Conservation (phyloP, 1,140 invertebrate species). For the Sinonovacula constricta region DNA sequence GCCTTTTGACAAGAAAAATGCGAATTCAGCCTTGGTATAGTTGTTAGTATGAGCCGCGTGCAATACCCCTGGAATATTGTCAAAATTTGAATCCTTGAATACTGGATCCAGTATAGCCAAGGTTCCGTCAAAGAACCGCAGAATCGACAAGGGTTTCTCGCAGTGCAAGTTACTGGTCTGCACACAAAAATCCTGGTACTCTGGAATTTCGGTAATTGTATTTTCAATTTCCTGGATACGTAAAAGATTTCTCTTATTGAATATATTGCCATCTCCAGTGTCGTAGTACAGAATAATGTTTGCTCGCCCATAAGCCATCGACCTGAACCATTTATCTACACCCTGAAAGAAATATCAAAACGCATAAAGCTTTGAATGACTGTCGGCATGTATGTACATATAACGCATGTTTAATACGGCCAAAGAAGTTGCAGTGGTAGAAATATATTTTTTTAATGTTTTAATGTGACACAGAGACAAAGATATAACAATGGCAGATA, state of each 20-base stretch:
- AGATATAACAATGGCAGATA: too few relatives aligned
- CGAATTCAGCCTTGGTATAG: conserved; percentile 38
- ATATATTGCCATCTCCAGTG: conserved; percentile 46
- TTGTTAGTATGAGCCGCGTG: conserved; percentile 43
- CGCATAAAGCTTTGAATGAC: too few relatives aligned
- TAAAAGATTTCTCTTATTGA: conserved; percentile 46
- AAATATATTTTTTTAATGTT: too few relatives aligned
- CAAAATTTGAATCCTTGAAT: conserved; percentile 54
- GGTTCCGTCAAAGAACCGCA: conserved; percentile 60
- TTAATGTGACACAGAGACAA: too few relatives aligned
- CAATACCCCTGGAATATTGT: conserved; percentile 49
- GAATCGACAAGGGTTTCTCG: conserved; percentile 44
- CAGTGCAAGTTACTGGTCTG: conserved; percentile 26
- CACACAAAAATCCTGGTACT: conserved; percentile 50
- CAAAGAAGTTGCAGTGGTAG: too few relatives aligned
- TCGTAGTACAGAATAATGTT: conserved; percentile 49
- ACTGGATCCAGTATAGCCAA: conserved; percentile 39
- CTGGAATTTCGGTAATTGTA: conserved; percentile 10
- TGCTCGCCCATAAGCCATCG: conserved; percentile 29
- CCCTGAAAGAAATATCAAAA: conserved; percentile 14
- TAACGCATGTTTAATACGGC: too few relatives aligned
- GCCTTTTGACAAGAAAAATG: conserved; percentile 35
- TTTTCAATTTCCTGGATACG: conserved; percentile 51
- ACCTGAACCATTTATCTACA: conserved; percentile 39
- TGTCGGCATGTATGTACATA: too few relatives aligned